Base-by-base conservation (phyloP, 2,797 vertebrate genomes). In the Margarornis squamiger region DNA sequence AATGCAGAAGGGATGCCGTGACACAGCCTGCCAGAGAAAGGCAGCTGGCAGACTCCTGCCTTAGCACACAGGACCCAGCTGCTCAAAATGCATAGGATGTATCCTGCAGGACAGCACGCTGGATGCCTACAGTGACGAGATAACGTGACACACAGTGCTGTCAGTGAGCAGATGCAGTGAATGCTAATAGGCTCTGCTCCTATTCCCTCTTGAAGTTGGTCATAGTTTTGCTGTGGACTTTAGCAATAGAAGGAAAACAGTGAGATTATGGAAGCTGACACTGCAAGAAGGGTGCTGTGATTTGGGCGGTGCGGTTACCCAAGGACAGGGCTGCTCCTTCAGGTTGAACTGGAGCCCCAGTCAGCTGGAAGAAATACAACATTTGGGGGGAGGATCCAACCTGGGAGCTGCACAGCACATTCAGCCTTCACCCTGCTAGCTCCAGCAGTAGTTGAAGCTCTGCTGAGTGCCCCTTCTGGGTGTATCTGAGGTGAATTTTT, bases 21-120 rank as follows among this genome's bases (percentile, higher is more conserved):
- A 93, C 62, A 91, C 67, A 72, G 57, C 11, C 67, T 95, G 82
- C 41, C 67, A 89, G 63, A 48, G 73, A 61, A 30, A 86, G 61
- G 62, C 74, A 84, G 34, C 52, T 84, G 77, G 62, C 72, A 86
- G 70, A 30, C 43, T 88, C 46, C 43, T 83, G 73, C 54, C 39
- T 57, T 41, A 84, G 63, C 45, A 80, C 63, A 43, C 12, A 46
- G 75, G 38, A 88, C 72, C 61, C 65, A 94, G 86, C 83, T 91
- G 82, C 81, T 96, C 72, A 54, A 66, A 81, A 95, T 81, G 88
- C 73, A 75, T 3, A 4, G 27, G 49, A 24, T 73, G n/a, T 23
- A 14, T 66, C 57, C 77, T 77, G 24, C 45, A 55, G 74, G 73
- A 83, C 30, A 36, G 66, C 66, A 74, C 82, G 5, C 39, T 45